phyloP scores from a whole-genome alignment of 2,797 vertebrate genomes.

The Simalia tracyae region DNA sequence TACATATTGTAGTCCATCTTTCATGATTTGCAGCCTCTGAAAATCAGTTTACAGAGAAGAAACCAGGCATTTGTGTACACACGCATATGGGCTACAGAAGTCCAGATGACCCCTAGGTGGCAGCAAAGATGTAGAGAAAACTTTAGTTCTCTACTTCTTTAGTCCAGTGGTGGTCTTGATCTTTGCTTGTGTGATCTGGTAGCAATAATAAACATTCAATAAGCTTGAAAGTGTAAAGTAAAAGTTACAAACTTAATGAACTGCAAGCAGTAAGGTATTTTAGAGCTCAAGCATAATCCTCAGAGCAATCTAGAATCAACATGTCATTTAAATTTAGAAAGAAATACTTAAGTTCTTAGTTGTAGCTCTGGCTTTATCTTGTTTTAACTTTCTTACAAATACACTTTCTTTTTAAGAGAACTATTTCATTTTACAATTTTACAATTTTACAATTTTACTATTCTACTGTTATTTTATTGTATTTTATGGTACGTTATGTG shows the following conservation, averaged over 20 bases:
- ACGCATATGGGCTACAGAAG: neutral
- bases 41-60: neutral
- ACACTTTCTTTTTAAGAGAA: no score
- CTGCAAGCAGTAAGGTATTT: neutral
- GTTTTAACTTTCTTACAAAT: no score
- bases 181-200: neutral
- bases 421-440: no score
- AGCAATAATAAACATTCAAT: neutral
- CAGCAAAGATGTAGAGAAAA: neutral
- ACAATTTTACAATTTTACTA: no score
- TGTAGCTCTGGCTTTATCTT: no score
- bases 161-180: neutral
- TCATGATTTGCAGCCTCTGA: neutral
- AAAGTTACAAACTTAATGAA: neutral
- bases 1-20: neutral
- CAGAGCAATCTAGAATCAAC: neutral
- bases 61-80: neutral
- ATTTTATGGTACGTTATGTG: no score
- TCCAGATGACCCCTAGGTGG: neutral
- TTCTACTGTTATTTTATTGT: no score
- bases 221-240: neutral
- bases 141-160: neutral
- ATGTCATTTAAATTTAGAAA: neutral
- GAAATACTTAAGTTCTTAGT: no score
- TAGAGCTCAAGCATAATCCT: neutral